Conservation (phyloP, 2,888 invertebrate genomes). For the Eristalis arbustorum region DNA sequence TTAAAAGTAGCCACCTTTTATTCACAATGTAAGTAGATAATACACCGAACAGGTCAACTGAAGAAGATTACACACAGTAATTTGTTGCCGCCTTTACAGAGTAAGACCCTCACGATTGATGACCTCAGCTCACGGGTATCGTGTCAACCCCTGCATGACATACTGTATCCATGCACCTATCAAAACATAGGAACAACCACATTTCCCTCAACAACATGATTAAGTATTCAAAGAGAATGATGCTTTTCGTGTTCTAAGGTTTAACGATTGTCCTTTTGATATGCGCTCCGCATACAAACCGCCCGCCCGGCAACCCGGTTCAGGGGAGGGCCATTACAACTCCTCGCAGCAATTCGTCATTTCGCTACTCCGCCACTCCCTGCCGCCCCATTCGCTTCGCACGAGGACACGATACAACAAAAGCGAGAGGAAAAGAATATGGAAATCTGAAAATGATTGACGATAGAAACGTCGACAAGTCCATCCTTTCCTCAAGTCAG, state of each 20-base stretch:
- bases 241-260: conserved; percentile 52
- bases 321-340: background rate
- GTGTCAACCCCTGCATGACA: background rate
- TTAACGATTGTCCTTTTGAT: conserved; percentile 56
- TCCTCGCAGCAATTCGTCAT: conserved; percentile 5
- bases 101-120: background rate
- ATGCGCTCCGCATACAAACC: conserved; percentile 41
- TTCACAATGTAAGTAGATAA: too few species aligned
- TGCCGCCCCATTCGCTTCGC: background rate
- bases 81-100: too few species aligned
- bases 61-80: too few species aligned
- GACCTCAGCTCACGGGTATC: background rate
- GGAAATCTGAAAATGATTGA: conserved; percentile 69
- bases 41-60: too few species aligned
- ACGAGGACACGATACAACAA: conserved; percentile 29
- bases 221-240: conserved; percentile 59
- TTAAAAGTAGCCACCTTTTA: too few species aligned
- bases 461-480: conserved; percentile 69
- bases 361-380: background rate
- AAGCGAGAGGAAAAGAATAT: conserved; percentile 26
- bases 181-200: conserved; percentile 8
- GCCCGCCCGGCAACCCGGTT: background rate
- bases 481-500: conserved; percentile 49
- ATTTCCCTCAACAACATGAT: conserved; percentile 54
- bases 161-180: background rate